Percentiles rank a stretch among this genome's conserved stretches.
Conservation (phyloP, 2,797 vertebrate genomes). For the Siniperca scherzeri region DNA sequence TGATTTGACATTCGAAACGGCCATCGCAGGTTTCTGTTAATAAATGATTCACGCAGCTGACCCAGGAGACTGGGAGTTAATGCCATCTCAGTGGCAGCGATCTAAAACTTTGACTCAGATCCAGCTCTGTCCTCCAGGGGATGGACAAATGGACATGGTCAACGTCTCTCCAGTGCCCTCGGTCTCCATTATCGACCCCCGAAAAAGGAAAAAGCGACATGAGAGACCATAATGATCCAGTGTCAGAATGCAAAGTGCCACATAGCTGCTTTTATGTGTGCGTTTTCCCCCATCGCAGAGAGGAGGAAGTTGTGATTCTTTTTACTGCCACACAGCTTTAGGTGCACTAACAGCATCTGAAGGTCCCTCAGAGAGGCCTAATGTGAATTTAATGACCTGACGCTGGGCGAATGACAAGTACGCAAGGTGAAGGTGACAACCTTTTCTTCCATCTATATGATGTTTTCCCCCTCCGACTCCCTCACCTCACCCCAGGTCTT, state of each 20-base stretch:
- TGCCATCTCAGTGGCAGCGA: slow-evolving; percentile 88
- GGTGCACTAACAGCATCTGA: slow-evolving; percentile 94
- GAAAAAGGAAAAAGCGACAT: slow-evolving; percentile 80
- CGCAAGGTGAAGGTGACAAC: slow-evolving; percentile 96
- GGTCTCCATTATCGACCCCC: slow-evolving; percentile 92
- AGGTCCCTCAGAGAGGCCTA: slow-evolving; percentile 93
- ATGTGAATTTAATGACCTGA: slow-evolving; percentile 99
- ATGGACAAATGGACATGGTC: slow-evolving; percentile 93
- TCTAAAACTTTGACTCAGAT: slow-evolving; percentile 92
- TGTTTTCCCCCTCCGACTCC: slow-evolving; percentile 71
- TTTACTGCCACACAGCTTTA: slow-evolving; percentile 92
- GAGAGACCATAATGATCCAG: slow-evolving; percentile 93
- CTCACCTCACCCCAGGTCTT: slow-evolving; percentile 46
- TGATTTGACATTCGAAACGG: slow-evolving; percentile 80
- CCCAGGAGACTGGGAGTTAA: slow-evolving; percentile 90
- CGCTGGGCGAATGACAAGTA: slow-evolving; percentile 95
- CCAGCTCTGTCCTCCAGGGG: slow-evolving; percentile 86
- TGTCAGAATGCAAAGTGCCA: slow-evolving; percentile 94
- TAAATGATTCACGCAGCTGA: slow-evolving; percentile 85
- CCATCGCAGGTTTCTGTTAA: slow-evolving; percentile 77
- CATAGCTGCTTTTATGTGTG: slow-evolving; percentile 87
- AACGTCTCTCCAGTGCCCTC: slow-evolving; percentile 60
- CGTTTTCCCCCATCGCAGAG: slow-evolving; percentile 70
- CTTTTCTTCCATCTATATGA: slow-evolving; percentile 88
- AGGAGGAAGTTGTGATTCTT: slow-evolving; percentile 75